Base-by-base conservation (phyloP, 2,888 invertebrate species). In the Prosopocoilus inquinatus region DNA sequence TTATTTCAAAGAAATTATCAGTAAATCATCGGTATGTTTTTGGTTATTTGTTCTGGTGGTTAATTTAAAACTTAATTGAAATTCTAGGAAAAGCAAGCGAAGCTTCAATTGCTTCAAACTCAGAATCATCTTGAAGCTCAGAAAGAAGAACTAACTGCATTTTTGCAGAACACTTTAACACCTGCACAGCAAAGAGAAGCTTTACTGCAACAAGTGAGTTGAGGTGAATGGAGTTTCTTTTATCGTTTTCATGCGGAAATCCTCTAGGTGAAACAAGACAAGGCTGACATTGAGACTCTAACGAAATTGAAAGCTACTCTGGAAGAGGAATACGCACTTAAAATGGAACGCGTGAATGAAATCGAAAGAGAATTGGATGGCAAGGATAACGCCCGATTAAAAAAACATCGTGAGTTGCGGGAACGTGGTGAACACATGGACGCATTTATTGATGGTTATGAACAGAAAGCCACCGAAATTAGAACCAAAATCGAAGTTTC, bases 141-240 rank as follows among this genome's bases (percentile, higher is more conserved):
- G 55, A 61, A 62, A 43, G 59, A 58, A 11, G 64, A 63, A 43
- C 55, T 70, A 16, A 50, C 60, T 16, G 57, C 60, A 33, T 65
- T 67, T 53, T 58, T 66, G 46, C 60, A 66, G 51, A 64, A 68
- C 46, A 65, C 66, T 32, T 55, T 65, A 47, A 67, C 65, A 12
- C 68, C 69, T 5, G 62, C 64, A 13, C 64, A 70, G 55, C 67
- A 70, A 55, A 59, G 67, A 38, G 68, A 68, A 56, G 64, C 62
- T 35, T 58, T 70, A 12, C 53, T 70, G 11, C 63, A 67, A 48
- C 67, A 70, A 57, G n/a, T n/a, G n/a, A n/a, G n/a, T n/a, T n/a
- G n/a, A n/a, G 20, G 68, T 66, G n/a, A n/a, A 41, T 41, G 5
- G 36, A 16, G 3, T 41, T 13, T 9, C 9, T 13, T 3, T 38